Percentiles rank a stretch among this genome's conserved stretches.
Evolutionary conservation across 1,140 invertebrate species (phyloP).

Genomic region (Nymphalis io): DNA sequence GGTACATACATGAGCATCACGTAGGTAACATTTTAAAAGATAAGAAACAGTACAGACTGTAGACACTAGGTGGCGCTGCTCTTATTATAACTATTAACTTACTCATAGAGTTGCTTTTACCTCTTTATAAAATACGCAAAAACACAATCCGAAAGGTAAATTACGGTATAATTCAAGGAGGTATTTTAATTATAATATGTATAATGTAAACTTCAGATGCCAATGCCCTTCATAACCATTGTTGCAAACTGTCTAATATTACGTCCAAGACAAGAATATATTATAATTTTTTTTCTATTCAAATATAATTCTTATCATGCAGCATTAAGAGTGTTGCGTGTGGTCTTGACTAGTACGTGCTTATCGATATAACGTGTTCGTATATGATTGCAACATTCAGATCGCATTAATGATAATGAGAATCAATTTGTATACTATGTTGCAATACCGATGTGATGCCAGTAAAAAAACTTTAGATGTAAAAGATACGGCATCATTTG

Average conservation of each 20-base stretch:
- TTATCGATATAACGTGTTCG: slow-evolving; percentile 6
- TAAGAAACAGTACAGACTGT: neutral
- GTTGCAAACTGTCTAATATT: neutral
- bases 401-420: slow-evolving; percentile 18
- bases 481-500: neutral
- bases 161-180: neutral
- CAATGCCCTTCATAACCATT: neutral
- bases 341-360: slow-evolving; percentile 16
- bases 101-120: neutral
- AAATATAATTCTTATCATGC: neutral
- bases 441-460: neutral
- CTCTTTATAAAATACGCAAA: neutral
- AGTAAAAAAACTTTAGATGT: neutral
- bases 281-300: neutral
- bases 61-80: neutral
- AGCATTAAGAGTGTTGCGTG: neutral
- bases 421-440: slow-evolving; percentile 17
- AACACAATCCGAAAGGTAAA: neutral
- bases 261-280: neutral
- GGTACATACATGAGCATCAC: too few relatives aligned
- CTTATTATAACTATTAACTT: neutral
- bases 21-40: neutral
- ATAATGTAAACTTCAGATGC: too few relatives aligned
- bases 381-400: slow-evolving; percentile 13
- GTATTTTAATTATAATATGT: neutral